Evolutionary conservation across 2,888 invertebrate genomes (phyloP).

Genomic region (Neoscelio sp.): DNA sequence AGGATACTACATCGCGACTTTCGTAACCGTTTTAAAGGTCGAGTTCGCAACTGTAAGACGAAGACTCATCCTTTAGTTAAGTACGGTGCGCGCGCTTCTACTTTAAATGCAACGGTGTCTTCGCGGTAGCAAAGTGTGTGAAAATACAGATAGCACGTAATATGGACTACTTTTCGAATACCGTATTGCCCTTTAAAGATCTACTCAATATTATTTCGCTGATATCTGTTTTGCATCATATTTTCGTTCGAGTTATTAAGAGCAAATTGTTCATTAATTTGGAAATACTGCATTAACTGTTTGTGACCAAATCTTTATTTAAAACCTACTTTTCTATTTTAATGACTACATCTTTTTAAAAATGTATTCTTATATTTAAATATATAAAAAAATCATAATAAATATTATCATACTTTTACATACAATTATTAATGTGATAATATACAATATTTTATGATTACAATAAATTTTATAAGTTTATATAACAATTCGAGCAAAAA

Average conservation of each 20-base stretch:
- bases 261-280: not conserved
- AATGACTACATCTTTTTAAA: too few species aligned
- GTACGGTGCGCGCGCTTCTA: constrained; percentile 60
- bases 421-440: too few species aligned
- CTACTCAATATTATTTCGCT: not conserved
- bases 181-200: constrained; percentile 57
- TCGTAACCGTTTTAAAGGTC: constrained; percentile 74
- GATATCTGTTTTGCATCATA: constrained; percentile 4
- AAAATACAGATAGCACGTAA: constrained; percentile 61
- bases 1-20: constrained; percentile 50
- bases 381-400: too few species aligned
- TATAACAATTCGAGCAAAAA: too few species aligned
- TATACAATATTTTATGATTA: too few species aligned
- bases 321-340: too few species aligned
- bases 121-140: constrained; percentile 66
- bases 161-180: constrained; percentile 60
- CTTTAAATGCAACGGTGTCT: constrained; percentile 68
- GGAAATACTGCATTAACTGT: too few species aligned
- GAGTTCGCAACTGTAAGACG: constrained; percentile 72
- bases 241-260: constrained; percentile 7
- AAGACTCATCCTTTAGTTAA: constrained; percentile 67
- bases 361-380: too few species aligned
- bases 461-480: too few species aligned
- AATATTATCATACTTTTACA: too few species aligned
- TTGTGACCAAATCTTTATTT: too few species aligned